Base-by-base conservation (phyloP, 2,113 vertebrate genomes). In the Paralichthys olivaceus region DNA sequence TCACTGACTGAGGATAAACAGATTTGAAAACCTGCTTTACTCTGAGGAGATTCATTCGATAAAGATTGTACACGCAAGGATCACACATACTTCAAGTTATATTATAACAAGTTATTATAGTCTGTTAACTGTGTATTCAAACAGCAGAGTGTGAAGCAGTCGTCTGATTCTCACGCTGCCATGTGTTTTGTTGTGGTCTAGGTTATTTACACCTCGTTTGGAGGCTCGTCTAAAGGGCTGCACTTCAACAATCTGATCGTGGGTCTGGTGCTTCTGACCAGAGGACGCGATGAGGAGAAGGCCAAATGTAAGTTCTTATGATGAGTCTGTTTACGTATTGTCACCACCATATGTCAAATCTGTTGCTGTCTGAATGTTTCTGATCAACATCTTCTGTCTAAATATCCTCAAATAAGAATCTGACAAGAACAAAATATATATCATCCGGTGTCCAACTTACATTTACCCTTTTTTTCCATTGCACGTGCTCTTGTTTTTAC, bases 241-340 rank as follows among this genome's bases (percentile, higher is more conserved):
- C 96, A 99, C 91, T 99, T 99, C 90, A 99, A 99, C 94, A 98
- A 98, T 83, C 93, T 99, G 84, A 98, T 99, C 40, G 96, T 99
- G 1, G 98, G 98, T 55, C 93, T 99, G 81, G 98, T 99, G 70
- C 95, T 99, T 11, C 95, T 99, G 82, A 99, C 98, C 34, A 95
- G 98, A 93, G 98, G 97, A 77, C 95, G 89, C 47, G 96, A 99
- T 95, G 98, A 99, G 91, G 98, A 99, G 89, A 99, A 99, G 92
- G 89, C 97, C 78, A 99, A 98, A 92, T 99, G 98, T 99, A 91
- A 94, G 60, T 40, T 22, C n/a, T 23, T 22, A 22, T 20, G 28
- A 20, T 32, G 6, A 29, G 28, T n/a, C 17, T 60, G 4, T 60
- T 51, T 3, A 56, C 55, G 6, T 45, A 1, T 20, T 63, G 19